These are phyloP conservation scores for Wiebesia pumilae DNA, from an alignment of 1,140 invertebrate species.

Conservation along the genomic window DNA sequence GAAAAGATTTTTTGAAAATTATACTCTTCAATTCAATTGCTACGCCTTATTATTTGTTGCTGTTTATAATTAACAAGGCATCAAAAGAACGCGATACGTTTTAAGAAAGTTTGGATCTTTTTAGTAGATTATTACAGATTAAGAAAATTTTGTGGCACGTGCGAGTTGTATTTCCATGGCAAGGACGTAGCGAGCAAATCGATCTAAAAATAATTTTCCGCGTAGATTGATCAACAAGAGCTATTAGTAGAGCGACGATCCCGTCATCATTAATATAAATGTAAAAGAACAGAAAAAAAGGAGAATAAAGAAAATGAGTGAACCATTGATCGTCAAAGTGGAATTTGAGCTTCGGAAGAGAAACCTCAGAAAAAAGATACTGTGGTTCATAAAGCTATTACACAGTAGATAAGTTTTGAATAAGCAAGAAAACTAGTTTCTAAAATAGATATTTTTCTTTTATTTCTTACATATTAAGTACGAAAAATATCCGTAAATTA, in stretches of 20 bases:
- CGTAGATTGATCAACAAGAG: conserved; percentile 21
- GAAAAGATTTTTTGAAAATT: no score
- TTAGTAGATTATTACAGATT: conserved; percentile 15
- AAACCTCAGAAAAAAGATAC: background rate
- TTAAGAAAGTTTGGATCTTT: background rate
- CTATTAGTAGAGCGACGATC: conserved; percentile 31
- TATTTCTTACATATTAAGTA: no score
- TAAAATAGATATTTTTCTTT: background rate
- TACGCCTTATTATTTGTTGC: background rate
- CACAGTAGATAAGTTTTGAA: background rate
- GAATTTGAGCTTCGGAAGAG: background rate
- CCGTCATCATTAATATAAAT: conserved; percentile 24
- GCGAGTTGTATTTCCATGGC: conserved; percentile 17
- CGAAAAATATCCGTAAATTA: background rate
- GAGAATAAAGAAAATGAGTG: background rate
- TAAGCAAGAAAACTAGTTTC: background rate
- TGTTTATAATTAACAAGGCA: background rate
- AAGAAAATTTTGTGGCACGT: conserved; percentile 11
- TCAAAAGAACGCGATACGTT: background rate
- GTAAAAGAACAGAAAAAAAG: conserved; percentile 2
- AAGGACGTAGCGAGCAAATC: conserved; percentile 25
- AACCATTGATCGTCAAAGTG: background rate
- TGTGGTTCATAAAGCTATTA: background rate
- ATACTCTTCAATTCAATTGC: background rate
- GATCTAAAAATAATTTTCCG: conserved; percentile 35